phyloP scores from a whole-genome alignment of 2,888 invertebrate genomes.

The Lithodes maja region DNA sequence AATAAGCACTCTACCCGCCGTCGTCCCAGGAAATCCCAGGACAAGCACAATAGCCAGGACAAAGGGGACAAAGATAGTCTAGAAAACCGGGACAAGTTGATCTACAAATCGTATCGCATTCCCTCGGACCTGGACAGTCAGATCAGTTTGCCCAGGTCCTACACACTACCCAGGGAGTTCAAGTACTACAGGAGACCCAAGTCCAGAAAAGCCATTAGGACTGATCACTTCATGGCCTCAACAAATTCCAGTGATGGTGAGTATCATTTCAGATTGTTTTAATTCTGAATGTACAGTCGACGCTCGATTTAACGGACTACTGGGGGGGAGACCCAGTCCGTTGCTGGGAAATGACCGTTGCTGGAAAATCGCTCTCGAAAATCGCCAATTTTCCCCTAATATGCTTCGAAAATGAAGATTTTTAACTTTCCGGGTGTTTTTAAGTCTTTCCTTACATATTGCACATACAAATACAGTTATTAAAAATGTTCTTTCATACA shows the following conservation, averaged over 20 bases:
- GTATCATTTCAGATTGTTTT: slow-evolving; percentile 59
- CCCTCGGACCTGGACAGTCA: slow-evolving; percentile 84
- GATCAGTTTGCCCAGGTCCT: slow-evolving; percentile 88
- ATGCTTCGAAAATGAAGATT: no score
- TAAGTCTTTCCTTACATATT: no score
- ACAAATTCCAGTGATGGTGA: slow-evolving; percentile 91
- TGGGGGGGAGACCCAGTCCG: no score
- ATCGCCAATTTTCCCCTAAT: no score
- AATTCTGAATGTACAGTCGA: neutral
- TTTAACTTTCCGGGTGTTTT: no score
- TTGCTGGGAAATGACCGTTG: no score
- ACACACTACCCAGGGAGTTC: slow-evolving; percentile 89
- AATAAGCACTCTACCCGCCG: slow-evolving; percentile 65
- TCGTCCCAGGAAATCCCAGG: slow-evolving; percentile 59
- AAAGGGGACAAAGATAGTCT: slow-evolving; percentile 36
- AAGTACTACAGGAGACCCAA: slow-evolving; percentile 83
- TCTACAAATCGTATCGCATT: slow-evolving; percentile 78
- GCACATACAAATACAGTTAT: no score
- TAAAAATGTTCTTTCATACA: no score
- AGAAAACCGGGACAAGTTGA: slow-evolving; percentile 71
- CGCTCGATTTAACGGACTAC: no score
- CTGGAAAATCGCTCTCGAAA: no score
- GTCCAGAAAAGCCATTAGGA: slow-evolving; percentile 79
- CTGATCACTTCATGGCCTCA: slow-evolving; percentile 84
- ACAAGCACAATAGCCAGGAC: slow-evolving; percentile 3